Percentiles rank a stretch among this genome's conserved stretches.
Evolutionary conservation across 1,140 invertebrate species (phyloP).

Genomic region (Teleopsis dalmanni): DNA sequence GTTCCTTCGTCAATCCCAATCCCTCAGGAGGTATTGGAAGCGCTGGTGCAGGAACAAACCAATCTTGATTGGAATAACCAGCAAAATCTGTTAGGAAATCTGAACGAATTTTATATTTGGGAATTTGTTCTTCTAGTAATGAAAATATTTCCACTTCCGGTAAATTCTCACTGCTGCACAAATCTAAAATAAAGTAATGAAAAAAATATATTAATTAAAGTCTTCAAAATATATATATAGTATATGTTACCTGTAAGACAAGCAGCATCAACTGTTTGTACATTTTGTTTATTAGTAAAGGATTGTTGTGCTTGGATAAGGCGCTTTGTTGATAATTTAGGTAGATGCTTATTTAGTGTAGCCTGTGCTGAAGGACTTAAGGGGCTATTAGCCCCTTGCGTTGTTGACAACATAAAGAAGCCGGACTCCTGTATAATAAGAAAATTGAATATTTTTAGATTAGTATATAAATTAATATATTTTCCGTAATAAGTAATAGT

Average conservation of each 20-base stretch:
- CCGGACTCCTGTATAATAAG: slow-evolving; percentile 4
- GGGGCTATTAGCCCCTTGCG: slow-evolving; percentile 31
- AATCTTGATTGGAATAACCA: slow-evolving; percentile 92
- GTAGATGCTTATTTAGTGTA: slow-evolving; percentile 40
- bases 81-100: slow-evolving; percentile 89
- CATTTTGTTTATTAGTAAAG: slow-evolving; percentile 6
- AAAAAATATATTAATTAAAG: neutral
- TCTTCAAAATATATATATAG: too few species aligned
- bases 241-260: slow-evolving; percentile 32
- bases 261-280: slow-evolving; percentile 31
- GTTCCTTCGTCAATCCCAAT: slow-evolving; percentile 81
- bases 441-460: too few species aligned
- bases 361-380: slow-evolving; percentile 41
- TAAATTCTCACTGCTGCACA: slow-evolving; percentile 78
- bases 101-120: slow-evolving; percentile 84
- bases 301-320: slow-evolving; percentile 29
- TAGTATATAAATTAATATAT: too few species aligned
- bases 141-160: slow-evolving; percentile 92
- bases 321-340: slow-evolving; percentile 34
- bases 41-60: slow-evolving; percentile 83
- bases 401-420: slow-evolving; percentile 32
- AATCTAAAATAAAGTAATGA: slow-evolving; percentile 55
- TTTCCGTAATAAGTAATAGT: too few species aligned
- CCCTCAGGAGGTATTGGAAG: slow-evolving; percentile 65
- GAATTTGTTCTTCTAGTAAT: slow-evolving; percentile 90